phyloP scores from a whole-genome alignment of 2,888 invertebrate genomes.

The Ochropleura leucogaster region DNA sequence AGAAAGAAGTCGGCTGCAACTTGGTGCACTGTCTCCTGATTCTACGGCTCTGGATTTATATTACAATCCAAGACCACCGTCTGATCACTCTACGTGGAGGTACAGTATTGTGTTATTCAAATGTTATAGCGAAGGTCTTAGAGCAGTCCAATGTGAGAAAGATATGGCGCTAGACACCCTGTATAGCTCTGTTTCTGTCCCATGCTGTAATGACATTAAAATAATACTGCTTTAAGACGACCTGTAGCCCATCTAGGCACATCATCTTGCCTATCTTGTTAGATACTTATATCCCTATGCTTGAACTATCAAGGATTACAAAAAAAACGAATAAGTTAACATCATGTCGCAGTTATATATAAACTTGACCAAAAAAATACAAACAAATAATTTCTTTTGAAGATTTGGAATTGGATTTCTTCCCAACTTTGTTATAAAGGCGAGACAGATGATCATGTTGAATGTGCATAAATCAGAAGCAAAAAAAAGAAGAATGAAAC shows the following conservation, averaged over 20 bases:
- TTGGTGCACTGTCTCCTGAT: constrained; percentile 93
- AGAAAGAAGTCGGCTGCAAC: constrained; percentile 94
- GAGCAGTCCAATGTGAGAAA: too few relatives aligned
- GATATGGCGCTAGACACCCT: too few relatives aligned
- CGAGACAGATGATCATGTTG: neutral
- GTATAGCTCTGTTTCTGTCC: too few relatives aligned
- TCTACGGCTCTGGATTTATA: constrained; percentile 94
- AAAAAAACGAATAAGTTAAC: too few relatives aligned
- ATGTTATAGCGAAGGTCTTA: too few relatives aligned
- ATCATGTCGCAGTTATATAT: neutral
- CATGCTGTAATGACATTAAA: too few relatives aligned
- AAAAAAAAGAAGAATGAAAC: neutral
- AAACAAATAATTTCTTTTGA: too few relatives aligned
- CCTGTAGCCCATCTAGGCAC: neutral
- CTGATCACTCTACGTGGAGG: constrained; percentile 91
- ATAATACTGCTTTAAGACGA: too few relatives aligned
- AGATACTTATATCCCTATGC: neutral
- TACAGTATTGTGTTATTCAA: constrained; percentile 57
- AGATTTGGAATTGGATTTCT: neutral
- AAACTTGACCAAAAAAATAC: too few relatives aligned
- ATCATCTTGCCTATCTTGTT: neutral
- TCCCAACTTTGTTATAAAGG: neutral
- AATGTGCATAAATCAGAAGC: too few relatives aligned
- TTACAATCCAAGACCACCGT: constrained; percentile 94
- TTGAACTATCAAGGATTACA: neutral